A percentile compares a stretch with the other conserved stretches of the same genome.
phyloP scores from a whole-genome alignment of 2,113 vertebrate genomes.

The Phycodurus eques region DNA sequence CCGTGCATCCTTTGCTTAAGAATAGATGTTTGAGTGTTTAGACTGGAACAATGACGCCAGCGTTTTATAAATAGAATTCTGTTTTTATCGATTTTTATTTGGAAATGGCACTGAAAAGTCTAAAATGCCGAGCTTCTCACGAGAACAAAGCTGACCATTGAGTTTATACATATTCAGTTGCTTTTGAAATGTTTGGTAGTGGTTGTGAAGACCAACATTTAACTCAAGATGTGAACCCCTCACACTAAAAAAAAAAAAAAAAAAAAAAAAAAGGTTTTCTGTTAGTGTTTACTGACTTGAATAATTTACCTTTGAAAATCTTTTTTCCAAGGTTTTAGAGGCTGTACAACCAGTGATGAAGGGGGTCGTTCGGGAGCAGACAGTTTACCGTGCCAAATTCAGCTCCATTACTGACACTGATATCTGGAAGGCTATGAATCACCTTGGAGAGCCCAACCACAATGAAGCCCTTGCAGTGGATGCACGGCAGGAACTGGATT shows the following conservation, averaged over 20 bases:
- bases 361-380: slow-evolving; percentile 61
- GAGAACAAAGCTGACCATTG: no score
- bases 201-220: not conserved
- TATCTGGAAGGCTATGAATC: slow-evolving; percentile 91
- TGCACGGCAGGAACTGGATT: slow-evolving; percentile 94
- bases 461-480: slow-evolving; percentile 94
- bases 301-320: not conserved
- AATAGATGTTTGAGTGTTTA: no score
- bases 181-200: not conserved
- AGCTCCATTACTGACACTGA: slow-evolving; percentile 97
- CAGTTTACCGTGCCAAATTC: slow-evolving; percentile 87
- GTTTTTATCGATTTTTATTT: no score
- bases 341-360: slow-evolving; percentile 87
- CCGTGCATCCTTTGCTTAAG: no score
- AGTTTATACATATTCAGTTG: no score
- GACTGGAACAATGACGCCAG: no score
- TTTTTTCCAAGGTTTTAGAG: slow-evolving; percentile 83
- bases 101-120: no score
- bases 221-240: not conserved
- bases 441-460: slow-evolving; percentile 85
- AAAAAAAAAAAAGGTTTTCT: not conserved
- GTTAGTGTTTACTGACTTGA: not conserved
- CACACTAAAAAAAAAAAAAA: not conserved
- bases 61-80: no score
- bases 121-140: no score